Conservation (phyloP, 2,888 invertebrate species). For the Spodoptera littoralis region DNA sequence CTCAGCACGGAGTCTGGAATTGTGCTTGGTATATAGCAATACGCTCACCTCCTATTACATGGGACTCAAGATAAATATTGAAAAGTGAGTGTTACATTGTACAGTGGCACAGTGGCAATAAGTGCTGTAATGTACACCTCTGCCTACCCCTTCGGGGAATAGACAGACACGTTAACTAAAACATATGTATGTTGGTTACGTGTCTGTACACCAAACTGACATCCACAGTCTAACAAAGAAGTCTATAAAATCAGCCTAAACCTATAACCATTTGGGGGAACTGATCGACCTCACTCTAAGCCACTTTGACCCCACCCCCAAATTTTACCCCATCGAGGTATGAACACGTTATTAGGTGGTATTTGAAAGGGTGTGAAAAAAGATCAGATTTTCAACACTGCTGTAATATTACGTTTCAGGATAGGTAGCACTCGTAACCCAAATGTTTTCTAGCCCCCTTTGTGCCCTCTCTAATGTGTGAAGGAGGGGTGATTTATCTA, state of each 20-base stretch:
- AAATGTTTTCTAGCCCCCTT: slow-evolving; percentile 67
- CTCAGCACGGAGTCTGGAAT: too few relatives aligned
- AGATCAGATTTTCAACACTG: slow-evolving; percentile 49
- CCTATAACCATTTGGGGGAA: slow-evolving; percentile 29
- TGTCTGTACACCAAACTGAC: neutral
- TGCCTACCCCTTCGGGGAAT: too few relatives aligned
- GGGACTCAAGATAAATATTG: too few relatives aligned
- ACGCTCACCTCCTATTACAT: too few relatives aligned
- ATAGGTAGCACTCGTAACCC: slow-evolving; percentile 61
- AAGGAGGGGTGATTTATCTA: slow-evolving; percentile 72
- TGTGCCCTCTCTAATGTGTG: slow-evolving; percentile 64
- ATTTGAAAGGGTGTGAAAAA: slow-evolving; percentile 47
- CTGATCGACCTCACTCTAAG: slow-evolving; percentile 22
- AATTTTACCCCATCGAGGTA: slow-evolving; percentile 3
- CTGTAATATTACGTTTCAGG: slow-evolving; percentile 56
- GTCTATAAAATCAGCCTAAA: slow-evolving; percentile 38
- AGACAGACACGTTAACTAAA: too few relatives aligned
- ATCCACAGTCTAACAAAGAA: slow-evolving; percentile 12
- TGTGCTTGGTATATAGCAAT: too few relatives aligned
- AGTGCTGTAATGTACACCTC: too few relatives aligned
- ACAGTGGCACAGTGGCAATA: too few relatives aligned
- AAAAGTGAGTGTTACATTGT: too few relatives aligned
- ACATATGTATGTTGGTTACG: neutral
- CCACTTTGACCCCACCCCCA: too few relatives aligned
- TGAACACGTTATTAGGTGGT: slow-evolving; percentile 25